phyloP scores from a whole-genome alignment of 2,113 vertebrate genomes.

The Epinephelus cyanopodus region DNA sequence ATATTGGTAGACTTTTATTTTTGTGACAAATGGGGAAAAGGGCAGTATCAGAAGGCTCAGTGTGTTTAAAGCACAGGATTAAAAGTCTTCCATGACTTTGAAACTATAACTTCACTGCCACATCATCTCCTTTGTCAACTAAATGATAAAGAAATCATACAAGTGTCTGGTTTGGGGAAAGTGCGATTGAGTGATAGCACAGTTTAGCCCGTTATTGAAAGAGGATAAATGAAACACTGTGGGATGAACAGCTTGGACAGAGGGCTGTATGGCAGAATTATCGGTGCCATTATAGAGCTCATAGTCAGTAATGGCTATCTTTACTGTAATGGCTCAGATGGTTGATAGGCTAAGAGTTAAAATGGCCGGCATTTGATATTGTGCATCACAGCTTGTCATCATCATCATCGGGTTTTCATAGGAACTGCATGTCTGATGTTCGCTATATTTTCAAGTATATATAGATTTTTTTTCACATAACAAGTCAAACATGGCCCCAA shows the following conservation, averaged over 20 bases:
- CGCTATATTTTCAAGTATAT: not conserved
- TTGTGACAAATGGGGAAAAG: slow-evolving; percentile 15
- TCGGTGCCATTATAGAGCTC: slow-evolving; percentile 56
- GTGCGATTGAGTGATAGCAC: slow-evolving; percentile 50
- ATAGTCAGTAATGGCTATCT: slow-evolving; percentile 59
- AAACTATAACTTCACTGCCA: slow-evolving; percentile 24
- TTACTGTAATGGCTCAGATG: slow-evolving; percentile 63
- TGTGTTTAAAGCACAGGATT: slow-evolving; percentile 16
- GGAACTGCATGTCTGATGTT: not conserved
- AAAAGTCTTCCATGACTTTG: slow-evolving; percentile 59
- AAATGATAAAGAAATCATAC: slow-evolving; percentile 47
- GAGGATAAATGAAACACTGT: slow-evolving; percentile 37
- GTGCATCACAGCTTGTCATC: slow-evolving; percentile 47
- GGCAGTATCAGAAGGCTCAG: not conserved
- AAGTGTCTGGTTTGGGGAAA: slow-evolving; percentile 48
- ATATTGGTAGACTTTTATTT: slow-evolving; percentile 29
- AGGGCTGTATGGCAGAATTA: slow-evolving; percentile 59
- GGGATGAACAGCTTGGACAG: slow-evolving; percentile 63
- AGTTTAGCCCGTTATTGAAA: slow-evolving; percentile 59
- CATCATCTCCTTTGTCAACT: not conserved
- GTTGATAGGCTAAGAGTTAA: slow-evolving; percentile 52
- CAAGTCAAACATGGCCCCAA: not conserved
- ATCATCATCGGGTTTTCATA: slow-evolving; percentile 38
- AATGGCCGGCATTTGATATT: slow-evolving; percentile 49
- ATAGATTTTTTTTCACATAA: not conserved